Base-by-base conservation (phyloP, 2,888 invertebrate species). In the Tortrix viridana region DNA sequence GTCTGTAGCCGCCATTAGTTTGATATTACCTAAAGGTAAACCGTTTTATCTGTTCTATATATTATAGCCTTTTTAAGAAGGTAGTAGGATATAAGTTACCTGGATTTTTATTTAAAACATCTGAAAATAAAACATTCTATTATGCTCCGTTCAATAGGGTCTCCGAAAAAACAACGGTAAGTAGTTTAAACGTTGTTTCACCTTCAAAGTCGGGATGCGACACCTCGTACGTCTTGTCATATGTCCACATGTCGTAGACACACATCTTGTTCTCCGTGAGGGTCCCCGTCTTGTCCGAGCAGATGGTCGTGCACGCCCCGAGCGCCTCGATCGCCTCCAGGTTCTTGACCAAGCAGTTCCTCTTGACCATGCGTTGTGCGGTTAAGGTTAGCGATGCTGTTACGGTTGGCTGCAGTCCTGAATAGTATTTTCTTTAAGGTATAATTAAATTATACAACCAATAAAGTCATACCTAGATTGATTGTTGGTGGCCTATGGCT, bases 251-350 rank as follows among this genome's bases (percentile, higher is more conserved):
- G 89, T 99, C 98, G 70, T 98, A 97, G 52, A 99, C 99, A 50
- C 98, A 97, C 99, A 99, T 99, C 82, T 98, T 94, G 93, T 99
- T 99, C 89, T 99, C 98, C 3, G 99, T 99, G 50, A 99, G 93
- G 6, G 99, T 99, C 67, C 99, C 99, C 64, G 99, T 99, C 91
- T 99, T 99, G 89, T 99, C 99, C 2, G 99, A 99, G 92, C 99
- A 99, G 88, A 99, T 99, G 66, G 98, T 98, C 60, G 98, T 98
- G 59, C 99, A 99, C 9, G 99, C 99, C 44, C 99, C 99, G 59
- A 99, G 93, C 1, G 99, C 99, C 92, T 99, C 99, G 23, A 99
- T 98, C 72, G 99, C 98, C 92, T 99, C 99, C 84, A 99, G 94
- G 90, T 99, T 99, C 94, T 99, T 99, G 0, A 99, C 98, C 76